These are phyloP conservation scores for Sebastes steindachneri DNA, from an alignment of 2,797 vertebrate genomes.

Conservation along the genomic window DNA sequence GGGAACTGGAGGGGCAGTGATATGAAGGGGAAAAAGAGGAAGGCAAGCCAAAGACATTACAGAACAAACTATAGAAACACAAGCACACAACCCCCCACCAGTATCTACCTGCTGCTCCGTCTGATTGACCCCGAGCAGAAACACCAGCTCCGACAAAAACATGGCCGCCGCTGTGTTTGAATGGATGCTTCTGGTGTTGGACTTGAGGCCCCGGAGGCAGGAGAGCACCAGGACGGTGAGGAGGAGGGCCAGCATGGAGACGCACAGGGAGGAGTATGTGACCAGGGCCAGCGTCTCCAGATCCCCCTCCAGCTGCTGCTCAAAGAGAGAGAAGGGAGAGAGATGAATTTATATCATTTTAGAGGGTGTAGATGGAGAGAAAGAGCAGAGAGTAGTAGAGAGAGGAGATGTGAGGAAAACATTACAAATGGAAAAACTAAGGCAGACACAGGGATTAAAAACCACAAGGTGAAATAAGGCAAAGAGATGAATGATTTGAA, in stretches of 20 bases:
- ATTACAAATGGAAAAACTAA: background rate
- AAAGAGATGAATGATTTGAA: background rate
- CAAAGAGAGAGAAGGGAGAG: slow-evolving; percentile 29
- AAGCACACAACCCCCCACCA: background rate
- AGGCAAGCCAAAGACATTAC: background rate
- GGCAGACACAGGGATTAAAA: background rate
- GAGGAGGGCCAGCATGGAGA: slow-evolving; percentile 91
- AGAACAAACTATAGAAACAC: background rate
- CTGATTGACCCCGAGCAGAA: slow-evolving; percentile 93
- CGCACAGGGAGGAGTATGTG: slow-evolving; percentile 89
- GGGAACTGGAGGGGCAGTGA: background rate
- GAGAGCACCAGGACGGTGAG: slow-evolving; percentile 90
- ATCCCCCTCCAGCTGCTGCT: slow-evolving; percentile 95
- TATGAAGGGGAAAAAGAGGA: background rate
- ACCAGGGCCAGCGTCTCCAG: slow-evolving; percentile 93
- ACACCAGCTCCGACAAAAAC: slow-evolving; percentile 93
- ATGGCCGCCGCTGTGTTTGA: slow-evolving; percentile 93
- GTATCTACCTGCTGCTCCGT: slow-evolving; percentile 92
- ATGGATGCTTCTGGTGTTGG: slow-evolving; percentile 95
- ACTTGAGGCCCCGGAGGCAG: slow-evolving; percentile 95
- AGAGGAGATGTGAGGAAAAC: background rate
- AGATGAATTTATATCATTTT: background rate
- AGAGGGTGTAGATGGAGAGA: background rate
- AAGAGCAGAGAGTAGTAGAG: background rate
- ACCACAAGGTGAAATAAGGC: background rate